Conservation (phyloP, 2,113 vertebrate genomes). For the Carassius auratus region DNA sequence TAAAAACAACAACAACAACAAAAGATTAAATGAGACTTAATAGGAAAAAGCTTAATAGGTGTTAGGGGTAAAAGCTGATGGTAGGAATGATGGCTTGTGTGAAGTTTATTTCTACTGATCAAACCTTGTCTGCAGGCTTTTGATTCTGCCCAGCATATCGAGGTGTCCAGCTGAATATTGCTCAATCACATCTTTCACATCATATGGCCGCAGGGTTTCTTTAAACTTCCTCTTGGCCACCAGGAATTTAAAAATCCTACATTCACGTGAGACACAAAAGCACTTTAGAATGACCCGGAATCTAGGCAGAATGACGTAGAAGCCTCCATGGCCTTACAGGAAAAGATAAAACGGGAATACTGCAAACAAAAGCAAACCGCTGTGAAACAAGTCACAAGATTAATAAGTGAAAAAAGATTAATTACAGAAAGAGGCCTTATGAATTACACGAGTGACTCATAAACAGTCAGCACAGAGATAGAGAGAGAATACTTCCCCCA, state of each 20-base stretch:
- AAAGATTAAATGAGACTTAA: not conserved
- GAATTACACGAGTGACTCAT: conserved; percentile 23
- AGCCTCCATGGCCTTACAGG: not conserved
- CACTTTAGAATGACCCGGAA: not conserved
- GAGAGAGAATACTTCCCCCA: not conserved
- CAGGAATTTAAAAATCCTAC: conserved; percentile 96
- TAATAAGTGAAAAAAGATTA: conserved; percentile 35
- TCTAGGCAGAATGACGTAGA: not conserved
- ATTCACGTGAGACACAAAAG: conserved; percentile 42
- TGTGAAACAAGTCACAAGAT: conserved; percentile 33
- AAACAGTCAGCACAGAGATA: not conserved
- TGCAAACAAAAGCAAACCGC: conserved; percentile 26
- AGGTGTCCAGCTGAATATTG: conserved; percentile 97
- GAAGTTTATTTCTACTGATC: conserved; percentile 19
- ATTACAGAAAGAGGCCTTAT: conserved; percentile 38
- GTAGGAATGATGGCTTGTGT: not conserved
- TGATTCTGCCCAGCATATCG: conserved; percentile 98
- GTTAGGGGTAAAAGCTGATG: not conserved
- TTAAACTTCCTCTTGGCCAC: conserved; percentile 99
- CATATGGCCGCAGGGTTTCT: conserved; percentile 93
- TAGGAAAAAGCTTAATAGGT: not conserved
- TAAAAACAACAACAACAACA: not conserved
- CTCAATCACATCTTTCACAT: conserved; percentile 98
- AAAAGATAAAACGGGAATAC: conserved; percentile 9
- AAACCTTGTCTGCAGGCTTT: conserved; percentile 91